phyloP scores from a whole-genome alignment of 1,140 invertebrate genomes.

The Bombus confusus region DNA sequence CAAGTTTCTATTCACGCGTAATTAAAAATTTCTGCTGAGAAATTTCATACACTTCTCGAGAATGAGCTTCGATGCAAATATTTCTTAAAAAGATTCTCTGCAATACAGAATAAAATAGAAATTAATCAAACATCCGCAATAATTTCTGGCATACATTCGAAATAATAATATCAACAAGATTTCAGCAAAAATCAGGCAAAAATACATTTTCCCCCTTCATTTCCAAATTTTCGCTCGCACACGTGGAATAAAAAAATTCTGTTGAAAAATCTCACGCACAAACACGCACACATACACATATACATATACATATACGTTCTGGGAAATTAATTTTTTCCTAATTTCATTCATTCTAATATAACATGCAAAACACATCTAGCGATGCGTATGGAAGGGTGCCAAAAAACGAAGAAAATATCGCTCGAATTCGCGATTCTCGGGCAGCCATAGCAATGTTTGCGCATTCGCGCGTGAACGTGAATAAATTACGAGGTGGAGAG shows the following conservation, averaged over 20 bases:
- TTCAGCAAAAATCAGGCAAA: not conserved
- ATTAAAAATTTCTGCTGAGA: no score
- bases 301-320: no score
- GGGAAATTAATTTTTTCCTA: not conserved
- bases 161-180: not conserved
- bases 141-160: not conserved
- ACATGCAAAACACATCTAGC: not conserved
- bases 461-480: not conserved
- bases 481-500: constrained; percentile 13
- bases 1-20: no score
- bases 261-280: not conserved
- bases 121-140: no score
- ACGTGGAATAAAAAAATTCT: not conserved
- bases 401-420: not conserved
- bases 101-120: no score
- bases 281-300: no score
- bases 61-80: no score
- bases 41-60: no score
- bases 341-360: not conserved
- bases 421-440: not conserved
- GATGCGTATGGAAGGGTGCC: not conserved
- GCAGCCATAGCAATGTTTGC: not conserved
- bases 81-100: no score
- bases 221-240: not conserved
- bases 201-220: not conserved